Evolutionary conservation across 2,888 invertebrate species (phyloP).

Genomic region (Linyphia triangularis): DNA sequence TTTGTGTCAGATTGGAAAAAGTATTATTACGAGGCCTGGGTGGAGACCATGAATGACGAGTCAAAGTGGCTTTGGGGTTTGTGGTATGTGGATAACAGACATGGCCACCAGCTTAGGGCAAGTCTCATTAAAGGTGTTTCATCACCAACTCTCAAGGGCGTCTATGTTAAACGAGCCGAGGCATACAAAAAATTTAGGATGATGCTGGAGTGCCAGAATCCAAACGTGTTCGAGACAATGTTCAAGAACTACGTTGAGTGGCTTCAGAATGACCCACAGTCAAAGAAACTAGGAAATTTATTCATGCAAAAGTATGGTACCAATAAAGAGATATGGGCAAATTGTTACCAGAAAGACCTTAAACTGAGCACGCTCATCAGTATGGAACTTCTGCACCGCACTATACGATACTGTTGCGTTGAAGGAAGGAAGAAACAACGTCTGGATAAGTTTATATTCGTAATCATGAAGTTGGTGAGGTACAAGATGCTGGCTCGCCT

Average conservation of each 20-base stretch:
- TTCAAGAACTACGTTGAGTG: slow-evolving; percentile 44
- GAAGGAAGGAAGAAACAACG: slow-evolving; percentile 59
- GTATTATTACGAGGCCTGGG: slow-evolving; percentile 48
- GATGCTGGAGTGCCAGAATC: slow-evolving; percentile 54
- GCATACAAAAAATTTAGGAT: slow-evolving; percentile 55
- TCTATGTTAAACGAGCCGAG: slow-evolving; percentile 41
- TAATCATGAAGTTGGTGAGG: slow-evolving; percentile 59
- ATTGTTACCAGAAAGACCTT: slow-evolving; percentile 54
- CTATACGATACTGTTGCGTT: slow-evolving; percentile 44
- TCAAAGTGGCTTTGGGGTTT: slow-evolving; percentile 58
- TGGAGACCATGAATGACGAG: slow-evolving; percentile 40
- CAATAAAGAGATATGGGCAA: slow-evolving; percentile 50
- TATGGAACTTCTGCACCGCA: slow-evolving; percentile 52
- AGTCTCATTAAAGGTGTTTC: too few species aligned
- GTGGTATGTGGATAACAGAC: slow-evolving; percentile 58
- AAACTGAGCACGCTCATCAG: slow-evolving; percentile 47
- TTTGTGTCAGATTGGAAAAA: slow-evolving; percentile 59
- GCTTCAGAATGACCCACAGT: slow-evolving; percentile 2
- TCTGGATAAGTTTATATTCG: slow-evolving; percentile 57
- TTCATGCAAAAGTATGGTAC: slow-evolving; percentile 39
- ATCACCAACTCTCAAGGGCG: slow-evolving; percentile 43
- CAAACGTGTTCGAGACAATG: slow-evolving; percentile 45
- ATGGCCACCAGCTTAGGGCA: not conserved
- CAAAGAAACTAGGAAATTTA: slow-evolving; percentile 26
- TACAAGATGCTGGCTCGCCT: slow-evolving; percentile 62